Percentiles rank a stretch among this genome's conserved stretches.
phyloP scores from a whole-genome alignment of 2,797 vertebrate species.

The Anolis apletophallus region DNA sequence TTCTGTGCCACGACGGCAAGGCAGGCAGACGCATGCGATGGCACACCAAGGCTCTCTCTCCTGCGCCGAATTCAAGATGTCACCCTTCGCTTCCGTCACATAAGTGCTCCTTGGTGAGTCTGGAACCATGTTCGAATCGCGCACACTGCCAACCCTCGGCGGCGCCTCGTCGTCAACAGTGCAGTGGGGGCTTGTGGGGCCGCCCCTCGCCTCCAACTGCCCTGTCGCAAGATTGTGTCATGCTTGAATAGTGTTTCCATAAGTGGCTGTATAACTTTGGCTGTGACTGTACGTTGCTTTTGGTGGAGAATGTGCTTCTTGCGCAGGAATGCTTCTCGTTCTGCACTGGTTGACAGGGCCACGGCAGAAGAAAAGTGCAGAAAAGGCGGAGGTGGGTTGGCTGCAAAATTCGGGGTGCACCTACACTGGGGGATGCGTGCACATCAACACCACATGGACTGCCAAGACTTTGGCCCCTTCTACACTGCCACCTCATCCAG shows the following conservation, averaged over 20 bases:
- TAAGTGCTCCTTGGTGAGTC: slow-evolving; percentile 62
- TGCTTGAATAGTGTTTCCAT: not conserved
- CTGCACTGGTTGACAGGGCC: not conserved
- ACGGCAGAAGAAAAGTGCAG: too few relatives aligned
- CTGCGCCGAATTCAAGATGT: slow-evolving; percentile 36
- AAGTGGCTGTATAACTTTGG: not conserved
- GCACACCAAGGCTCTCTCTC: not conserved
- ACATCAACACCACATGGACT: too few relatives aligned
- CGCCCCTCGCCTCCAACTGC: not conserved
- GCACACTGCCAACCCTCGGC: slow-evolving; percentile 34
- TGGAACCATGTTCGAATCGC: slow-evolving; percentile 10
- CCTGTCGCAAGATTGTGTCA: not conserved
- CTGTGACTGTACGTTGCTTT: not conserved
- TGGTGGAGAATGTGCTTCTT: not conserved
- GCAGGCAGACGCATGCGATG: too few relatives aligned
- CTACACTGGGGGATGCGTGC: too few relatives aligned
- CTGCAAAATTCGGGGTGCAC: too few relatives aligned
- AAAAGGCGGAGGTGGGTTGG: too few relatives aligned
- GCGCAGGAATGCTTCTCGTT: not conserved
- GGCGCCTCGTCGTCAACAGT: too few relatives aligned
- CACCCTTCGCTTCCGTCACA: slow-evolving; percentile 60
- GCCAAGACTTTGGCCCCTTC: too few relatives aligned
- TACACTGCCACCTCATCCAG: too few relatives aligned
- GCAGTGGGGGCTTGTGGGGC: too few relatives aligned
- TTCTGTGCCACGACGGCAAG: too few relatives aligned